Evolutionary conservation across 2,113 vertebrate genomes (phyloP).

Genomic region (Grallaria varia): DNA sequence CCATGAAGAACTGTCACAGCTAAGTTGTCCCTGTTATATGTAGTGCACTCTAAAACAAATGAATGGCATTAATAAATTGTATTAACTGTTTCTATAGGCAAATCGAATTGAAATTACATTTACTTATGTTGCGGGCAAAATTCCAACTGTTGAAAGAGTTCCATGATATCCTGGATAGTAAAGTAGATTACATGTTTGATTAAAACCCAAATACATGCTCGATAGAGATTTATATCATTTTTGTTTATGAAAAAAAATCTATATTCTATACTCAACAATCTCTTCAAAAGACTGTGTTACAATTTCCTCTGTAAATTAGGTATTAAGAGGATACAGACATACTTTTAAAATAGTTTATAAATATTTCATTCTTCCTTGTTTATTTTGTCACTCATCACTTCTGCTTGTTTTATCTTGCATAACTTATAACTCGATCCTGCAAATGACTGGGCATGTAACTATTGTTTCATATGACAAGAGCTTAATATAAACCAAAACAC

Average conservation of each 20-base stretch:
- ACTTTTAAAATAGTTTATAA: background rate
- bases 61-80: background rate
- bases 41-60: background rate
- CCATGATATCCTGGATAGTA: background rate
- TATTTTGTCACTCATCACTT: background rate
- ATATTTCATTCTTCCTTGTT: background rate
- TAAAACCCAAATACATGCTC: background rate
- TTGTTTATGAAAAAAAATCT: background rate
- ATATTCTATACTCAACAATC: background rate
- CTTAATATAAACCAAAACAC: background rate
- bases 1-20: background rate
- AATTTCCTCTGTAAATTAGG: background rate
- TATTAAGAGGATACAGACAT: background rate
- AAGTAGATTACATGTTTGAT: background rate
- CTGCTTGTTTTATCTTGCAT: background rate
- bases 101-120: background rate
- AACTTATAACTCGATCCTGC: background rate
- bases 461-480: background rate
- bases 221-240: background rate
- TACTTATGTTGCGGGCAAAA: background rate
- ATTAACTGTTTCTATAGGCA: background rate
- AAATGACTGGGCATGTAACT: background rate
- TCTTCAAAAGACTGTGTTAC: background rate
- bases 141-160: background rate
- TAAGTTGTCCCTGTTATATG: background rate